Base-by-base conservation (phyloP, 2,888 invertebrate species). In the Dicyrtoma fusca region DNA sequence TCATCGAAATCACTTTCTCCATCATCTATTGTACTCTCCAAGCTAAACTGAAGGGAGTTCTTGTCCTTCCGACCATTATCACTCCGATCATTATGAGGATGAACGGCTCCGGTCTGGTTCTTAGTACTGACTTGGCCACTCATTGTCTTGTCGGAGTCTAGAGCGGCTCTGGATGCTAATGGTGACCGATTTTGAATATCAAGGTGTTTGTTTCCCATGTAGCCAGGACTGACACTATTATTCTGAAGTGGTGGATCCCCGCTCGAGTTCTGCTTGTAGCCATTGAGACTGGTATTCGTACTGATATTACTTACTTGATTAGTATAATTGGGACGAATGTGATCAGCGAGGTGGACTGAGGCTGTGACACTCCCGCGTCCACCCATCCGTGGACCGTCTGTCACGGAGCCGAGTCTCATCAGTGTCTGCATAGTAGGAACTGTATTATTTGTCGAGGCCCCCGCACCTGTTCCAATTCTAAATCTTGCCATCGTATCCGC, bases 381-480 rank as follows among this genome's bases (percentile, higher is more conserved):
- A 49, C 64, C 65, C 26, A 65, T 64, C 23, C 44, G 42, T 17
- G 42, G 4, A 5, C 44, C 59, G 14, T 71, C 71, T 13, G 71
- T 71, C 44, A 55, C 53, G 3, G 66, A 66, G 1, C 68, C 68
- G 42, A 68, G 55, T n/a, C 80, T 75, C 59, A 80, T 69, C 42
- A 78, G 76, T 13, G 80, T 80, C 69, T 78, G 78, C 80, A 80
- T 80, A 25, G 80, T 80, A 55, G 76, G 80, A 72, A 80, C 57
- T 25, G 79, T 80, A 62, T 77, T 79, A 75, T 81, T 81, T 25
- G 76, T 84, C 8, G 84, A 84, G 14, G 84, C 84, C 8, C 34
- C 34, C 34, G 4, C 34, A 51, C 84, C 84, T 1, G 85, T 84
- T 4, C 85, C 85, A 47, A 78, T 73, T 76, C 85, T 85, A 78